A percentile compares a stretch with the other conserved stretches of the same genome.
phyloP scores from a whole-genome alignment of 2,888 invertebrate genomes.

The Scaptomyza cyrtandrae region DNA sequence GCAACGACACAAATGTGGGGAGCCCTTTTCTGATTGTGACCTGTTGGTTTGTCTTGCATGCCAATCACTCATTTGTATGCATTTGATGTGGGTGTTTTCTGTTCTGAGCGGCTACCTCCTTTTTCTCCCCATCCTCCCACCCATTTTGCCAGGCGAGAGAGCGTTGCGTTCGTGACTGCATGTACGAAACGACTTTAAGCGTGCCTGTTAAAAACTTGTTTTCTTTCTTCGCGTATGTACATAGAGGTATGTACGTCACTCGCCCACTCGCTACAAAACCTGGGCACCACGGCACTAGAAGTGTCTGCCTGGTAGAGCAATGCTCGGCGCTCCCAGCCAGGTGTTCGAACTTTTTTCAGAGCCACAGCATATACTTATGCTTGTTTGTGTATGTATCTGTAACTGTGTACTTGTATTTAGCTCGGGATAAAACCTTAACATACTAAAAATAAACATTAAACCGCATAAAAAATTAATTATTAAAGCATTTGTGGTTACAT shows the following conservation, averaged over 20 bases:
- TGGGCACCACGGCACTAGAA: slow-evolving; percentile 23
- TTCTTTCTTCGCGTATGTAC: slow-evolving; percentile 21
- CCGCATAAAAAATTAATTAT: not conserved
- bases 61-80: slow-evolving; percentile 61
- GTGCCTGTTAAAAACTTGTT: slow-evolving; percentile 67
- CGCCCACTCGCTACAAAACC: slow-evolving; percentile 44
- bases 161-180: slow-evolving; percentile 57
- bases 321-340: slow-evolving; percentile 66
- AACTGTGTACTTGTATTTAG: not conserved
- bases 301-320: slow-evolving; percentile 51
- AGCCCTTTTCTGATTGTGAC: slow-evolving; percentile 10
- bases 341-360: slow-evolving; percentile 73
- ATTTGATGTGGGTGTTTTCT: slow-evolving; percentile 53
- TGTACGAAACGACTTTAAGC: slow-evolving; percentile 28
- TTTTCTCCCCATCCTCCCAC: not conserved
- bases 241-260: slow-evolving; percentile 27
- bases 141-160: slow-evolving; percentile 1
- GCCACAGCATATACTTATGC: not conserved
- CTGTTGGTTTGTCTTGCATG: slow-evolving; percentile 12
- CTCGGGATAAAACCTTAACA: not conserved
- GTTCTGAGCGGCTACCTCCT: slow-evolving; percentile 17
- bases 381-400: too few species aligned
- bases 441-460: slow-evolving; percentile 10
- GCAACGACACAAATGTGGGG: slow-evolving; percentile 29
- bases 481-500: not conserved